Conservation (phyloP, 2,888 invertebrate species). For the Perdita meconis region DNA sequence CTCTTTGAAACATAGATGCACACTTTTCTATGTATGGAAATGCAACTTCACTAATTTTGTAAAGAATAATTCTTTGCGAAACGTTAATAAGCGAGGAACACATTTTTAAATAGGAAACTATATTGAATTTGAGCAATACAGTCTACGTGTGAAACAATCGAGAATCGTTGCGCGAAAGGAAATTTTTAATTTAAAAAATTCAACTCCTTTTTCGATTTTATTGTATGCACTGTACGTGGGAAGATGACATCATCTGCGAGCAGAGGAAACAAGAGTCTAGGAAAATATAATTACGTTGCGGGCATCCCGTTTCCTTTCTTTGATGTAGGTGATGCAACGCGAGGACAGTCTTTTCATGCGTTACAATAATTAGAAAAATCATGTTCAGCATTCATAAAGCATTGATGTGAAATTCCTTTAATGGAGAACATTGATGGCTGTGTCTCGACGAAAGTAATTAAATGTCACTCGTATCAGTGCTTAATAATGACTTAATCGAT, state of each 20-base stretch:
- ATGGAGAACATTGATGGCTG: background rate
- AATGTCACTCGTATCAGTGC: background rate
- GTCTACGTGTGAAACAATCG: no score
- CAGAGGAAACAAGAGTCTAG: constrained; percentile 11
- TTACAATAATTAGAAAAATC: constrained; percentile 2
- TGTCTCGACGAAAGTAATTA: no score
- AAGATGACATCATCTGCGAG: background rate
- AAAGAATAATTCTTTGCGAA: no score
- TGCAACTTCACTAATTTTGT: no score
- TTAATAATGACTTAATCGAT: background rate
- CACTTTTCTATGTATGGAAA: no score
- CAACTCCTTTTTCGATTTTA: background rate
- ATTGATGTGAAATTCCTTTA: background rate
- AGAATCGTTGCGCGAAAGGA: background rate
- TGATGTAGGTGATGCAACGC: background rate
- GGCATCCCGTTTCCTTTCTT: constrained; percentile 29
- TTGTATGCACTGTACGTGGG: background rate
- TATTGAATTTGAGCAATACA: no score
- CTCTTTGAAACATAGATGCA: no score
- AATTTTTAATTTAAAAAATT: background rate
- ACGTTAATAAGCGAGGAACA: no score
- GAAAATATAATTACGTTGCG: constrained; percentile 35
- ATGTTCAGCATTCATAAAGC: background rate
- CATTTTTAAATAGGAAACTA: no score
- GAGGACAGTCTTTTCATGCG: background rate